Evolutionary conservation across 2,888 invertebrate species (phyloP).

Genomic region (Phlogophora meticulosa): DNA sequence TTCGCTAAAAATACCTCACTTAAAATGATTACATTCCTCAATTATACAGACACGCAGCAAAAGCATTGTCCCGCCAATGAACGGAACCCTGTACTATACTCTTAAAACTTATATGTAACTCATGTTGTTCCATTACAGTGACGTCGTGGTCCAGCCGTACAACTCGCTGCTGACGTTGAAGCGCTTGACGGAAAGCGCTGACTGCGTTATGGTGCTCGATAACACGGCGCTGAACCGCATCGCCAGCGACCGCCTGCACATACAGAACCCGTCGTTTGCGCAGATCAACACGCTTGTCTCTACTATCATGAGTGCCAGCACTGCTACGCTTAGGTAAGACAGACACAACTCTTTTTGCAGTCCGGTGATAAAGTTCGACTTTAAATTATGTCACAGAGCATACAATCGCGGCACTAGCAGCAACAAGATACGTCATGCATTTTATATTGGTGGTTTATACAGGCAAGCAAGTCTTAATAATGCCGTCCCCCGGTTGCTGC

Average conservation of each 20-base stretch:
- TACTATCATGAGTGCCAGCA: conserved; percentile 99
- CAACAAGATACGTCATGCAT: no score
- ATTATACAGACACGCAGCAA: no score
- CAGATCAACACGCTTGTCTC: conserved; percentile 99
- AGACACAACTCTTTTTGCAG: background rate
- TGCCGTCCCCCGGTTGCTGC: no score
- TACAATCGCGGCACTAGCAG: no score
- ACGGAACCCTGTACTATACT: no score
- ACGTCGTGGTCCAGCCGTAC: conserved; percentile 99
- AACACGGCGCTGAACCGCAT: conserved; percentile 99
- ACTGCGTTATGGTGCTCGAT: conserved; percentile 99
- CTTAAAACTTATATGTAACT: background rate
- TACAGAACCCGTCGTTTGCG: conserved; percentile 98
- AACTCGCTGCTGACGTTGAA: conserved; percentile 98
- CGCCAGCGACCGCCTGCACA: conserved; percentile 97
- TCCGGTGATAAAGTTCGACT: no score
- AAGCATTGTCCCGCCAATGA: no score
- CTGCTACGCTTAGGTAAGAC: conserved; percentile 95
- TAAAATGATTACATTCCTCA: no score
- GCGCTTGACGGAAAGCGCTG: conserved; percentile 98
- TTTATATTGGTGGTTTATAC: no score
- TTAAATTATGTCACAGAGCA: no score
- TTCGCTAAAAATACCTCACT: no score
- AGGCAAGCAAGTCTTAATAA: no score
- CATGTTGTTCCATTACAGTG: conserved; percentile 89